phyloP scores from a whole-genome alignment of 2,888 invertebrate genomes.

The Tenthredo distinguenda region DNA sequence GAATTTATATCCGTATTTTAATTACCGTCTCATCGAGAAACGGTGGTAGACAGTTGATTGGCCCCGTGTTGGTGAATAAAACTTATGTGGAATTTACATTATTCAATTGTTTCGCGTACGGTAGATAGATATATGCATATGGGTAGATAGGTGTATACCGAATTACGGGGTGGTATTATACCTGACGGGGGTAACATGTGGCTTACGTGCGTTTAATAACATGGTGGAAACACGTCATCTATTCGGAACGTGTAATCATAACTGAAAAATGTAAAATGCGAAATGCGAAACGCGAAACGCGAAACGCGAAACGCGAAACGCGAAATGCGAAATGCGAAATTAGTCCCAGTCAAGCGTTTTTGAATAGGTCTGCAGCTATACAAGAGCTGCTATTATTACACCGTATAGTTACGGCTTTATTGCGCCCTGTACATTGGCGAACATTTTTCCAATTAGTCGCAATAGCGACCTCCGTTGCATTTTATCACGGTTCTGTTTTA shows the following conservation, averaged over 20 bases:
- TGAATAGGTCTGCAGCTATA: background rate
- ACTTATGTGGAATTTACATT: constrained; percentile 5
- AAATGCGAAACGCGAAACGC: constrained; percentile 67
- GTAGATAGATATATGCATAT: background rate
- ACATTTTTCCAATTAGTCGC: background rate
- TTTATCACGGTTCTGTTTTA: background rate
- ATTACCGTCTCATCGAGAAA: constrained; percentile 2
- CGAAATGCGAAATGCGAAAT: background rate
- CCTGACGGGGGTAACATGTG: constrained; percentile 46
- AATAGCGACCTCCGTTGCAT: background rate
- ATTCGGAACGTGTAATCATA: constrained; percentile 72
- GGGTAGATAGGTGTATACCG: background rate
- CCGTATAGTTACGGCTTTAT: constrained; percentile 1
- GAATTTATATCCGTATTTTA: constrained; percentile 9
- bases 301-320: constrained; percentile 49
- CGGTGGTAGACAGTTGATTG: constrained; percentile 27
- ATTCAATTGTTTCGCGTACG: constrained; percentile 2
- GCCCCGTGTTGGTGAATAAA: background rate
- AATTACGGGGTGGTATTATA: background rate
- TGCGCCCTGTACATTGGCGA: background rate
- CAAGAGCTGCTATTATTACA: constrained; percentile 14
- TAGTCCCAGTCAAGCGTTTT: constrained; percentile 3
- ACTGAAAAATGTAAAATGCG: constrained; percentile 72
- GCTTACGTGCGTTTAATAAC: constrained; percentile 75
- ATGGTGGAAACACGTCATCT: constrained; percentile 62